Evolutionary conservation across 2,113 vertebrate genomes (phyloP).

Genomic region (Ciconia maguari): DNA sequence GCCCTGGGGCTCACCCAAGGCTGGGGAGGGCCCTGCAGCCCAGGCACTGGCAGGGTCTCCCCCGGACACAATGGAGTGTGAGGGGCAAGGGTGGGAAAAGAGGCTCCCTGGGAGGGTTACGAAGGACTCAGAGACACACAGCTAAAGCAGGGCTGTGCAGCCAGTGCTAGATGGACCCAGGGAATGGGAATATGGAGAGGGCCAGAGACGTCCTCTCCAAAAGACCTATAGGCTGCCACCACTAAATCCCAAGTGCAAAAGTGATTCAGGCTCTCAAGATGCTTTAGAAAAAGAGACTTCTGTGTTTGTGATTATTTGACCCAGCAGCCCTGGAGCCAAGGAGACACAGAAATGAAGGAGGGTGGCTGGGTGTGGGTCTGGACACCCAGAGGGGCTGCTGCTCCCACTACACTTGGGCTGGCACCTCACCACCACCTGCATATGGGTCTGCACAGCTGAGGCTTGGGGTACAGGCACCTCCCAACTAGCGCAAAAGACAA

Average conservation of each 20-base stretch:
- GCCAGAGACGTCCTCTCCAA: neutral
- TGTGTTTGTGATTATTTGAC: neutral
- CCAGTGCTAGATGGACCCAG: neutral
- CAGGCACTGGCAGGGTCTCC: neutral
- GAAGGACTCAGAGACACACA: fast-evolving
- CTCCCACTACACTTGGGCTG: neutral
- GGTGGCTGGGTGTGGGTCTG: neutral
- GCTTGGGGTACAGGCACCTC: neutral
- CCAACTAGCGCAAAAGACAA: neutral
- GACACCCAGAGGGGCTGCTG: neutral
- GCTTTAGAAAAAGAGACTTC: neutral
- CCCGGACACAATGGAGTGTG: fast-evolving
- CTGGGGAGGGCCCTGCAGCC: neutral
- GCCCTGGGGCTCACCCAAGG: neutral
- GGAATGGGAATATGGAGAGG: neutral
- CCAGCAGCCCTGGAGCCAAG: neutral
- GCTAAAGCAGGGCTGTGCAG: neutral
- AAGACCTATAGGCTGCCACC: neutral
- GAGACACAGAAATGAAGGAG: neutral
- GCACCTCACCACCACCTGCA: neutral
- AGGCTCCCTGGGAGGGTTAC: neutral
- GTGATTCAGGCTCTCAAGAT: neutral
- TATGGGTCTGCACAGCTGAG: neutral
- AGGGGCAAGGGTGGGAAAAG: neutral
- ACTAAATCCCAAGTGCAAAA: neutral